Evolutionary conservation across 2,113 vertebrate genomes (phyloP), one percentile per base, ranked within the genome.

Genomic region (Ellobius talpinus): DNA sequence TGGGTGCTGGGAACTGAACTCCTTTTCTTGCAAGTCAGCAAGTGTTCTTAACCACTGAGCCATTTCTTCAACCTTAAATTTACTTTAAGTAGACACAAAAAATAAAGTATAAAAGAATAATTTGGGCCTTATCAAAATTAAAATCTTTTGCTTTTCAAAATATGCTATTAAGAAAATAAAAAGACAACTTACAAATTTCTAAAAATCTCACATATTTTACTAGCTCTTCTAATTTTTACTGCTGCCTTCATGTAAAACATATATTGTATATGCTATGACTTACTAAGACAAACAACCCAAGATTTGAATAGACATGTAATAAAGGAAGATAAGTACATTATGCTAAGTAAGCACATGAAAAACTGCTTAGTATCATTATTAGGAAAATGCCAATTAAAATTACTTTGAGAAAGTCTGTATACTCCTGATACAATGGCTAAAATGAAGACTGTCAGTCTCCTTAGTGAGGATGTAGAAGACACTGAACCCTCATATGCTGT

Each of bases 301-400:
- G 29, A 87, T 92, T 89, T 91, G 45, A 95, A 85, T 61, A 93
- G n/a, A 52, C 16, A 77, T 66, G 45, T 88, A 91, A 85, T 94
- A n/a, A 89, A 86, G 89, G 74, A 90, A 58, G 81, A 66, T 31
- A 65, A 85, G 45, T 12, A 31, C 36, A 29, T 36, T n/a, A 72
- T 88, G 24, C n/a, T 50, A 88, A 52, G 29, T 73, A 72, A 87
- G 36, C 50, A 58, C 47, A 42, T 74, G 50, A 58, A 74, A 73
- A 89, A 29, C 23, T 73, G n/a, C 68, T 58, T n/a, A 42, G 50
- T 39, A 58, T 88, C 70, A 58, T 73, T 24, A 58, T 31, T 89
- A 58, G 87, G 87, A 74, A 89, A 89, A 72, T 74, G 26, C n/a
- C 24, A 93, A 87, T 96, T 93, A 93, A 89, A 94, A 96, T 50